These are phyloP conservation scores for Austrolebias charrua DNA, from an alignment of 2,797 vertebrate species.

Conservation along the genomic window DNA sequence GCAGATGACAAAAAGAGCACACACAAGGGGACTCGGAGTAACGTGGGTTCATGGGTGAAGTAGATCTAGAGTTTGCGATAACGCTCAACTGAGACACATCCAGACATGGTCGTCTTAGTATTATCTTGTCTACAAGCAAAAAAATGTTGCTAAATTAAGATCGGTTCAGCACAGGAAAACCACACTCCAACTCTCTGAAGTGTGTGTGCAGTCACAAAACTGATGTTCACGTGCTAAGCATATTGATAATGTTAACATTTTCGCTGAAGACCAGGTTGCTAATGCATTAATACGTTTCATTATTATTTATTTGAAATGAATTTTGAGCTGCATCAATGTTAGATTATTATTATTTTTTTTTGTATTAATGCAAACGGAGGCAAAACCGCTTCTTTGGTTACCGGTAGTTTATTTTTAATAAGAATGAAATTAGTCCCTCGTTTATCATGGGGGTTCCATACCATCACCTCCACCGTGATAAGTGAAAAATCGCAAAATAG, in stretches of 20 bases:
- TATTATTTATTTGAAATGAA: too few species aligned
- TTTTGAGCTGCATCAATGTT: background rate
- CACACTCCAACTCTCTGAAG: background rate
- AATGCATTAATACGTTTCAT: too few species aligned
- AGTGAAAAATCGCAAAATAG: too few species aligned
- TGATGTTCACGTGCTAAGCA: background rate
- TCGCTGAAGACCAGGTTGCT: background rate
- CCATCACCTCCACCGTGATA: too few species aligned
- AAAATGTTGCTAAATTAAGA: background rate
- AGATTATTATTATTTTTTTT: background rate
- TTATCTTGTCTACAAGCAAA: background rate
- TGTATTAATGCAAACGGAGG: too few species aligned
- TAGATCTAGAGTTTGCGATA: background rate
- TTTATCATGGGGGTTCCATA: too few species aligned
- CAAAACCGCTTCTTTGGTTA: too few species aligned
- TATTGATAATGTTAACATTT: background rate
- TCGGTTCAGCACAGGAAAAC: conserved; percentile 34
- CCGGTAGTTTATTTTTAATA: too few species aligned
- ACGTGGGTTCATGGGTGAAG: background rate
- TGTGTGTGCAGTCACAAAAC: background rate
- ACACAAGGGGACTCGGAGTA: conserved; percentile 32
- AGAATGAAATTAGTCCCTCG: too few species aligned
- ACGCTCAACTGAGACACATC: background rate
- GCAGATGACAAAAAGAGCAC: conserved; percentile 15
- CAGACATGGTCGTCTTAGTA: background rate